phyloP scores from a whole-genome alignment of 1,140 invertebrate genomes.

The Chionoecetes opilio region DNA sequence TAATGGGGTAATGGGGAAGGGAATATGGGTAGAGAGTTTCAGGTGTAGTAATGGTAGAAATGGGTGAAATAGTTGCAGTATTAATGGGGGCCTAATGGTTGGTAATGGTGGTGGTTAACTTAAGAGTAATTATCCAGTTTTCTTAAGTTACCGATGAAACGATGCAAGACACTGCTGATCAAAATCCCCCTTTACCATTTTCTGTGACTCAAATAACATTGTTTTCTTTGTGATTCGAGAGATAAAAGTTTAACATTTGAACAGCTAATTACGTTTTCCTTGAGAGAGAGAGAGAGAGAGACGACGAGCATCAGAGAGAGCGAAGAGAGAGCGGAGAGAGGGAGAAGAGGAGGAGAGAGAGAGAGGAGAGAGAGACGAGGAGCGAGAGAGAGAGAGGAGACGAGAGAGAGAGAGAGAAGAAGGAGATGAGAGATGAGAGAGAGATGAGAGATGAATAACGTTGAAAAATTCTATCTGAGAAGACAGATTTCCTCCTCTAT shows the following conservation, averaged over 20 bases:
- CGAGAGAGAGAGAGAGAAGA: background rate
- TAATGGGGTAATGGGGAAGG: background rate
- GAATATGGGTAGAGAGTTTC: background rate
- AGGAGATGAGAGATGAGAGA: background rate
- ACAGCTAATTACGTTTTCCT: background rate
- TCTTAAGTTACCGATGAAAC: too few species aligned
- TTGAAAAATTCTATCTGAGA: too few species aligned
- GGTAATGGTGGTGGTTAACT: background rate
- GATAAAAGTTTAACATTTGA: background rate
- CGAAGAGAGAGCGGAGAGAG: background rate
- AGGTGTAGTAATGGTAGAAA: background rate
- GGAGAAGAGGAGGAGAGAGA: background rate
- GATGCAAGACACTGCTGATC: too few species aligned
- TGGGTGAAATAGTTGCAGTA: background rate
- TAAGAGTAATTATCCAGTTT: too few species aligned
- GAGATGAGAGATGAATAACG: background rate
- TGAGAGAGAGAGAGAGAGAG: background rate
- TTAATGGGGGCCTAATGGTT: background rate
- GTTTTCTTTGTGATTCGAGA: background rate
- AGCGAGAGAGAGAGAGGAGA: background rate
- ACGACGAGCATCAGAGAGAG: too few species aligned
- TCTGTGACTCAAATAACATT: too few species aligned
- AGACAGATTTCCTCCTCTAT: too few species aligned
- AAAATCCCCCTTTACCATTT: too few species aligned
- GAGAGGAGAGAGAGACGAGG: background rate